Conservation (phyloP, 2,888 invertebrate species). For the Apotomis capreana region DNA sequence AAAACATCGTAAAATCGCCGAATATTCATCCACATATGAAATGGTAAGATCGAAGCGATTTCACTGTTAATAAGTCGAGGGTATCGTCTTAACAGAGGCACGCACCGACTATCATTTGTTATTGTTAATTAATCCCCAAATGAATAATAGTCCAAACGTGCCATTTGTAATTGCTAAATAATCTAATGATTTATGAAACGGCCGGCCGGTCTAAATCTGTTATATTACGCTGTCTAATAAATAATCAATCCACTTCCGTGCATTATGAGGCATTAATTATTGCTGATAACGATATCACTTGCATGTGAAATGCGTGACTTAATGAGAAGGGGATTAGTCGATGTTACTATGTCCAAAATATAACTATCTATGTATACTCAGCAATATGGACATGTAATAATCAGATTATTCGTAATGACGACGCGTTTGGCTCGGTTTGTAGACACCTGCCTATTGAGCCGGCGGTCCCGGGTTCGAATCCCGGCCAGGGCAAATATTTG, state of each 20-base stretch:
- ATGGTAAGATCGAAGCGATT: no score
- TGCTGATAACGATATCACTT: slow-evolving; percentile 1
- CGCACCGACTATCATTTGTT: slow-evolving; percentile 67
- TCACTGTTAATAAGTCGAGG: background rate
- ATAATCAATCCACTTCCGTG: slow-evolving; percentile 51
- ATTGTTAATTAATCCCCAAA: slow-evolving; percentile 75
- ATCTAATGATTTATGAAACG: slow-evolving; percentile 72
- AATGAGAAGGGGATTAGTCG: no score
- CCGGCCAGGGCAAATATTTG: no score
- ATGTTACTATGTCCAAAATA: no score
- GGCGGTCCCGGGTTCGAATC: no score
- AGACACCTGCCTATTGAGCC: no score
- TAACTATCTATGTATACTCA: no score
- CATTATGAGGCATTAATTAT: slow-evolving; percentile 20
- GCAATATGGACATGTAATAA: no score
- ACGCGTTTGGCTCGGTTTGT: no score
- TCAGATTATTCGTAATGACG: no score
- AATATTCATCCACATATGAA: no score
- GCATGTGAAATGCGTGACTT: background rate
- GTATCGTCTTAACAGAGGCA: slow-evolving; percentile 29
- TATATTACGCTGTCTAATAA: slow-evolving; percentile 63
- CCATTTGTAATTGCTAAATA: slow-evolving; percentile 73
- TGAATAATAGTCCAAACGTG: slow-evolving; percentile 73
- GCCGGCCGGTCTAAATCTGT: slow-evolving; percentile 58
- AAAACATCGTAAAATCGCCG: no score